These are phyloP conservation scores for Leucopsar rothschildi DNA, from an alignment of 2,113 vertebrate genomes.

Conservation along the genomic window DNA sequence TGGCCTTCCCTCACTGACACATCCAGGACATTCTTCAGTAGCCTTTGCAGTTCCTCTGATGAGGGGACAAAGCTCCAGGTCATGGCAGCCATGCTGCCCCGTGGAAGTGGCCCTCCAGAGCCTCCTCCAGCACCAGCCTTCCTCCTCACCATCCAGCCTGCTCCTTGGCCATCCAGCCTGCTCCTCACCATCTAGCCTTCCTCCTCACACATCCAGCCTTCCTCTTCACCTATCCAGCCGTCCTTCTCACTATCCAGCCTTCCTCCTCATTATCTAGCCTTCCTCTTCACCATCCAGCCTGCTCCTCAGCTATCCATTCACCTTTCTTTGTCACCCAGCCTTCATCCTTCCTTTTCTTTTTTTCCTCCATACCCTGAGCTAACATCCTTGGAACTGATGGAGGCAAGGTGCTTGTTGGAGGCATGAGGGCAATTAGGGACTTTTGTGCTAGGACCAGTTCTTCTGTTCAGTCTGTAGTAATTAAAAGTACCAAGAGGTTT, in stretches of 20 bases:
- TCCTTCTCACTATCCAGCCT: too few species aligned
- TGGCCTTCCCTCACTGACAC: neutral
- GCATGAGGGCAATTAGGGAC: fast-evolving
- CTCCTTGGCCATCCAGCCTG: neutral
- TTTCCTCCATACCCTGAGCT: too few species aligned
- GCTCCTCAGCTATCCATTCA: neutral
- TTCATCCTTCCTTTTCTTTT: neutral
- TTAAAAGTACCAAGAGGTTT: neutral
- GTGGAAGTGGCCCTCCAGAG: fast-evolving
- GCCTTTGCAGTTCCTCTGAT: fast-evolving
- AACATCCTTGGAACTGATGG: neutral
- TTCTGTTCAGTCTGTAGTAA: neutral
- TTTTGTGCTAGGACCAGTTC: neutral
- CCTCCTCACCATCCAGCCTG: neutral
- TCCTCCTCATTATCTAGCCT: too few species aligned
- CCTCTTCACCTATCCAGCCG: neutral
- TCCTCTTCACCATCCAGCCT: neutral
- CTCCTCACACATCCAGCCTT: neutral
- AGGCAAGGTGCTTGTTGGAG: neutral
- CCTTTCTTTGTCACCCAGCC: neutral
- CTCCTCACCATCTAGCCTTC: too few species aligned
- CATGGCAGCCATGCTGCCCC: neutral
- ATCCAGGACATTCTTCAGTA: fast-evolving
- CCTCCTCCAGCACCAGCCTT: neutral
- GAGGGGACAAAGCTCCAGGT: neutral